Base-by-base conservation (phyloP, 2,888 invertebrate genomes). In the Machimus atricapillus region DNA sequence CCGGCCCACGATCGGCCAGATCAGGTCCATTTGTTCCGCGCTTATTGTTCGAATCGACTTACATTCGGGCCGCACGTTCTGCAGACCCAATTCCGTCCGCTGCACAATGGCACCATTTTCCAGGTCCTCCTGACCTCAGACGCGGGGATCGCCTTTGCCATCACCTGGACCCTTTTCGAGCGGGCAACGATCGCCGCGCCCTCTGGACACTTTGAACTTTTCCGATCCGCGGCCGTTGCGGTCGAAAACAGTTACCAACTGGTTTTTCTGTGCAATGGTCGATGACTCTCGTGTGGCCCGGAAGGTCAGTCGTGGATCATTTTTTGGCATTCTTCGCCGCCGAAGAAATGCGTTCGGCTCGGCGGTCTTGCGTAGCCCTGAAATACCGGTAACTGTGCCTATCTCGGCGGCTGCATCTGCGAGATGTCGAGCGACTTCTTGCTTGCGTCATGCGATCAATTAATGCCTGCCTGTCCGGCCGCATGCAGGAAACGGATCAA, bases 281-380 rank as follows among this genome's bases (percentile, higher is more conserved):
- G 86, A 78, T 86, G 78, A 79, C 78, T 86, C 43, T 40, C 66
- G 66, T 16, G 58, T 78, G 78, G 78, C 66, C 78, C 86, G 78
- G 78, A 79, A 86, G 86, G 86, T 86, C 86, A 78, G 78, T 78
- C 66, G 52, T 86, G 78, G 78, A 86, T 86, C 78, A 86, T 86
- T 78, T 86, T 58, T 77, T 58, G 85, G 74, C 74, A 85, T 85
- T 85, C 85, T 85, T 85, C 37, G 82, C 43, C 52, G 23, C 27
- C 37, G 37, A 81, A 82, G 82, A 82, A 82, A 82, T 82, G 82
- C 82, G 58, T 58, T 40, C 40, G 40, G 9, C 40, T 7, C 12
- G 31, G 31, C 31, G 31, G 31, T 31, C 58, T 82, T 27, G 7
- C 31, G 58, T 7, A 82, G 58, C 82, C 82, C 82, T 82, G 82